Conservation (phyloP, 2,797 vertebrate genomes). For the Odontamblyopus rebecca region DNA sequence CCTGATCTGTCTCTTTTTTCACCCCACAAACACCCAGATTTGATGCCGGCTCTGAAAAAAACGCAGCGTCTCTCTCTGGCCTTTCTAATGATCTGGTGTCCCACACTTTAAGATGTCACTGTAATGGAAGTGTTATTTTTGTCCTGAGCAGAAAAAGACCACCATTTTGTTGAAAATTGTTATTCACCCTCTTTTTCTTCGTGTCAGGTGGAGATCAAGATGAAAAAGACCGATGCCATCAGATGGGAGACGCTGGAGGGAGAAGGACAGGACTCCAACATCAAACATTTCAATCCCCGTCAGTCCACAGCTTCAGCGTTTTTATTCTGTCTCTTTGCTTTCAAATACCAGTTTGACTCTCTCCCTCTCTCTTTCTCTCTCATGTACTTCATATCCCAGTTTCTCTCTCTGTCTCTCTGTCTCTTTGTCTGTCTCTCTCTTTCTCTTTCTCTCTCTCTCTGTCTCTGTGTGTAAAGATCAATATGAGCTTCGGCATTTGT, state of each 20-base stretch:
- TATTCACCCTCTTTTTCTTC: slow-evolving; percentile 20
- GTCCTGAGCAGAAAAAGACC: slow-evolving; percentile 36
- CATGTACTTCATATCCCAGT: too few relatives aligned
- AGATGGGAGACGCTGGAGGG: slow-evolving; percentile 83
- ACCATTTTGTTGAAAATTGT: slow-evolving; percentile 50
- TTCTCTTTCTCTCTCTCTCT: slow-evolving; percentile 7
- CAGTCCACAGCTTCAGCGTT: slow-evolving; percentile 55
- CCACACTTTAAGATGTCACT: slow-evolving; percentile 50
- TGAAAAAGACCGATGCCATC: slow-evolving; percentile 92
- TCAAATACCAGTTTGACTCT: slow-evolving; percentile 18
- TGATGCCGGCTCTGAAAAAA: slow-evolving; percentile 39
- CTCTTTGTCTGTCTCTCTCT: not conserved
- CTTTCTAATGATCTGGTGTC: slow-evolving; percentile 65
- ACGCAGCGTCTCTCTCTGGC: slow-evolving; percentile 45
- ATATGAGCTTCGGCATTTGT: slow-evolving; percentile 60
- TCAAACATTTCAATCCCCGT: slow-evolving; percentile 77
- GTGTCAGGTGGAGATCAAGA: slow-evolving; percentile 93
- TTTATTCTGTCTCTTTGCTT: slow-evolving; percentile 24
- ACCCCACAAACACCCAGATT: slow-evolving; percentile 26
- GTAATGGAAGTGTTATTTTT: slow-evolving; percentile 63
- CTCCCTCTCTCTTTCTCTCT: not conserved
- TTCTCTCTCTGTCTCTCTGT: too few relatives aligned
- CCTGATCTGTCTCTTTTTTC: slow-evolving; percentile 50
- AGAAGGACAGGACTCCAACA: slow-evolving; percentile 72
- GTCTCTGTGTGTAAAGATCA: slow-evolving; percentile 46